Conservation (phyloP, 2,113 vertebrate species). For the Ailurus styani region DNA sequence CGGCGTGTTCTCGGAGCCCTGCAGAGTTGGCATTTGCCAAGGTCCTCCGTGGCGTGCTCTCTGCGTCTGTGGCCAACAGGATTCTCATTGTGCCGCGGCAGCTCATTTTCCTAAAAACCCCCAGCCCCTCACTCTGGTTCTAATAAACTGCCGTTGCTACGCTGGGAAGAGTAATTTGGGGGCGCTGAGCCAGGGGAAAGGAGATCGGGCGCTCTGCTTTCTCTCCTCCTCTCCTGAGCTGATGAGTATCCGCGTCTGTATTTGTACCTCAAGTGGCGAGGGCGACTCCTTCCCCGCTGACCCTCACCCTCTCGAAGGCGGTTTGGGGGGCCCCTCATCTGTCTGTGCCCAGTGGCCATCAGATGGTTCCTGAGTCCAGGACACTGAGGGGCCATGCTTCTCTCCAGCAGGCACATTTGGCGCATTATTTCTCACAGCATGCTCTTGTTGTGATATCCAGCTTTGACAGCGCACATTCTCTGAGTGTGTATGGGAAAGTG, state of each 20-base stretch:
- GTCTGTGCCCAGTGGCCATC: not conserved
- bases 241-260: not conserved
- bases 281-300: not conserved
- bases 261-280: not conserved
- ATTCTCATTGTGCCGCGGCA: not conserved
- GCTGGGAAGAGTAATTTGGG: not conserved
- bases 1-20: not conserved
- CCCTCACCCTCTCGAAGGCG: not conserved
- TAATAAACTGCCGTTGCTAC: not conserved
- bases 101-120: not conserved
- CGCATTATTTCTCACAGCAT: not conserved
- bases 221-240: not conserved
- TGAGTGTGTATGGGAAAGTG: conserved; percentile 34
- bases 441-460: conserved; percentile 37
- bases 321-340: not conserved
- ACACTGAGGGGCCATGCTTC: not conserved
- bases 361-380: not conserved
- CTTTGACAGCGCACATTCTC: conserved; percentile 26
- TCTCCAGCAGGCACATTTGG: conserved; percentile 48
- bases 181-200: not conserved
- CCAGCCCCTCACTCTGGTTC: not conserved
- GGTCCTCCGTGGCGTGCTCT: not conserved
- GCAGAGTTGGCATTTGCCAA: not conserved
- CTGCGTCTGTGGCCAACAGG: not conserved
- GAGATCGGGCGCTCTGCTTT: not conserved